A percentile compares a stretch with the other conserved stretches of the same genome.
Evolutionary conservation across 2,113 vertebrate genomes (phyloP).

Genomic region (Neodon shergylaensis): DNA sequence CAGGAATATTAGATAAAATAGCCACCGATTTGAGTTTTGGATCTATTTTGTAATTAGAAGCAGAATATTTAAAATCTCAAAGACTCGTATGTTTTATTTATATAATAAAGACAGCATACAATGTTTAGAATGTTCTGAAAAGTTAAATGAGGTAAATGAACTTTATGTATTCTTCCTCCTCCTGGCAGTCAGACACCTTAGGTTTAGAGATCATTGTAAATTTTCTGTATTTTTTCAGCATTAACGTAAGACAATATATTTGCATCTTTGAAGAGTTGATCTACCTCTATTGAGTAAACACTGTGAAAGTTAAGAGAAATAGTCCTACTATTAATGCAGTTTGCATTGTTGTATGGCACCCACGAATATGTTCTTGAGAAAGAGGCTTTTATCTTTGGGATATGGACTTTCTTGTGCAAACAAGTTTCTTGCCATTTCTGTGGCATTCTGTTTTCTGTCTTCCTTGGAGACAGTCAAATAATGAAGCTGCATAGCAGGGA

Average conservation of each 20-base stretch:
- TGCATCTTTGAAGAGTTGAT: not conserved
- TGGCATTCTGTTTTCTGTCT: not conserved
- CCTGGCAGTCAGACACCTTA: not conserved
- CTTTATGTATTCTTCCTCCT: not conserved
- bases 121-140: not conserved
- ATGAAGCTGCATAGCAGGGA: accelerated
- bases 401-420: not conserved
- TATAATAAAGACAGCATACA: not conserved
- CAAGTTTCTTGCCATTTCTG: not conserved
- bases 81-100: not conserved
- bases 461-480: not conserved
- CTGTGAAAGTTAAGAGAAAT: not conserved
- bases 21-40: not conserved
- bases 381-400: not conserved
- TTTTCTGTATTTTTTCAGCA: not conserved
- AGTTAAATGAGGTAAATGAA: not conserved
- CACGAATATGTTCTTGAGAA: no score
- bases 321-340: not conserved
- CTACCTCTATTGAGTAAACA: not conserved
- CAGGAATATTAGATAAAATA: not conserved
- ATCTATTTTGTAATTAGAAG: not conserved
- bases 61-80: not conserved
- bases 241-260: not conserved
- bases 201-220: not conserved
- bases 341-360: not conserved